These are phyloP conservation scores for Plodia interpunctella DNA, from an alignment of 1,140 invertebrate genomes.

Conservation along the genomic window DNA sequence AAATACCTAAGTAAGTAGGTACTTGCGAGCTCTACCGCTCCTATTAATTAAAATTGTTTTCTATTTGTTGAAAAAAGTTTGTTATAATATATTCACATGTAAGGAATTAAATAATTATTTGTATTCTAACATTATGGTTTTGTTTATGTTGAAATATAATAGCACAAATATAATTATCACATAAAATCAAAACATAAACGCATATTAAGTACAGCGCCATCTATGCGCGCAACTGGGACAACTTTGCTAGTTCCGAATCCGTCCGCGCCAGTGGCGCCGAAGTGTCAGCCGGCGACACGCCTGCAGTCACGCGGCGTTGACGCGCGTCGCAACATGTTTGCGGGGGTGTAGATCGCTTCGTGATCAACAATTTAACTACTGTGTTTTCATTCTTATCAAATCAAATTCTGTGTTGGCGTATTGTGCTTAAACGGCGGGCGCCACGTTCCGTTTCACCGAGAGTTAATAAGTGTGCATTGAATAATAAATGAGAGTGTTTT, in stretches of 20 bases:
- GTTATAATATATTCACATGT: too few species aligned
- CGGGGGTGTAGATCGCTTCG: constrained; percentile 63
- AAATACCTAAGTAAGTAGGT: not conserved
- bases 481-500: constrained; percentile 53
- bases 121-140: too few species aligned
- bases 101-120: too few species aligned
- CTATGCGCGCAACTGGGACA: constrained; percentile 25
- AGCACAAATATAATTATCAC: not conserved
- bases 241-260: constrained; percentile 34
- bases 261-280: constrained; percentile 45
- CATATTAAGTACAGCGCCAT: constrained; percentile 40
- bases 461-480: constrained; percentile 34
- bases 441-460: constrained; percentile 1
- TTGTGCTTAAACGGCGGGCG: constrained; percentile 23
- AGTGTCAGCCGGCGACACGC: constrained; percentile 65
- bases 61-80: too few species aligned
- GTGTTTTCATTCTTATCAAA: constrained; percentile 63
- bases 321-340: constrained; percentile 67
- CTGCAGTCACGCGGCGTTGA: constrained; percentile 74
- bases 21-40: too few species aligned
- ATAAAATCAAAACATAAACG: not conserved
- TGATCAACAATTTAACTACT: constrained; percentile 61
- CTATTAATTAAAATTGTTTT: not conserved
- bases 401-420: constrained; percentile 27
- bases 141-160: too few species aligned